Conservation (phyloP, 2,888 invertebrate species). For the Melanostoma scalare region DNA sequence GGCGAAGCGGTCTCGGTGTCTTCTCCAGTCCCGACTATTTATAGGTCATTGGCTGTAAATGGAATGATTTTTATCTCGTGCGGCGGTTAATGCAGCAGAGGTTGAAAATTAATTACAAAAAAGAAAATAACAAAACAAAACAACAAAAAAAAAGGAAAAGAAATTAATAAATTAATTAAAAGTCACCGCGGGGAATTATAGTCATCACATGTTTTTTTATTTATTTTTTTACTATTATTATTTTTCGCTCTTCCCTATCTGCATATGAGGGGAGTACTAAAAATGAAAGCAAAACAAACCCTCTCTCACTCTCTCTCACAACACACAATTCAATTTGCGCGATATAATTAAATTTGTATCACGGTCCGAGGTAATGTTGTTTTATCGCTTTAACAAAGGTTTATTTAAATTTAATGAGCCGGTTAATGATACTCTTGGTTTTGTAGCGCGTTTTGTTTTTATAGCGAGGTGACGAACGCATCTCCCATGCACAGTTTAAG, state of each 20-base stretch:
- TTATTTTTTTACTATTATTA: constrained; percentile 1
- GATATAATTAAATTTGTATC: constrained; percentile 70
- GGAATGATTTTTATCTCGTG: constrained; percentile 24
- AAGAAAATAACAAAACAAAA: constrained; percentile 24
- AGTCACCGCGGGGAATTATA: constrained; percentile 11
- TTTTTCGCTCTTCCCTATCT: constrained; percentile 3
- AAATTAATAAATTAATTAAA: constrained; percentile 38
- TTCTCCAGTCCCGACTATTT: constrained; percentile 7
- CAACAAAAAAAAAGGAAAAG: neutral
- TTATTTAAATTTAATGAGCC: constrained; percentile 73
- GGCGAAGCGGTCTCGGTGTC: neutral
- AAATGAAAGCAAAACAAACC: constrained; percentile 2
- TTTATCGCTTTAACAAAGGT: constrained; percentile 68
- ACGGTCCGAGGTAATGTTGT: constrained; percentile 56
- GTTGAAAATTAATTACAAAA: constrained; percentile 29
- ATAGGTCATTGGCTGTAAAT: constrained; percentile 27
- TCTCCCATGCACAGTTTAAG: constrained; percentile 15
- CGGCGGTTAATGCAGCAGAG: neutral
- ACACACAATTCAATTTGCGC: constrained; percentile 62
- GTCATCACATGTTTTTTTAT: neutral
- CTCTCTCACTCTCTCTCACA: no score
- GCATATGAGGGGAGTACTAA: constrained; percentile 7
- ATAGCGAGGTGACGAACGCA: constrained; percentile 19
- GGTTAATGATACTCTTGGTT: constrained; percentile 58
- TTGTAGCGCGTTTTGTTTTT: constrained; percentile 57